Evolutionary conservation across 2,888 invertebrate species (phyloP).

Genomic region (Odontomyia ornata): DNA sequence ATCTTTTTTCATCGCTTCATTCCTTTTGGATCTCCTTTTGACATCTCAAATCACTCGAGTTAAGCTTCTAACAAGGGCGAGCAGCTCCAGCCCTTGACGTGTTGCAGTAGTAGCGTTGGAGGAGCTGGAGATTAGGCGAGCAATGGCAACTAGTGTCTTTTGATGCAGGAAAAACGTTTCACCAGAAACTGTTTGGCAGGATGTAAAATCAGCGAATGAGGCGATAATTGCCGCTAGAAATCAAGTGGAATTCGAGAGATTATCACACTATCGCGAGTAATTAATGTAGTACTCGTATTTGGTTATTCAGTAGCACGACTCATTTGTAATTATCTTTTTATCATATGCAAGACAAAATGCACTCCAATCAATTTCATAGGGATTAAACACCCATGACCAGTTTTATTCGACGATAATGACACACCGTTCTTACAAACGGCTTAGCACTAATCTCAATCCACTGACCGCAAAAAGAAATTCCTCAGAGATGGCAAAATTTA

Average conservation of each 20-base stretch:
- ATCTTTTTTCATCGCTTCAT: conserved; percentile 5
- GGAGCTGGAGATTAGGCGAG: not conserved
- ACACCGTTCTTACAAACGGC: too few relatives aligned
- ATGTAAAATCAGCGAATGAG: not conserved
- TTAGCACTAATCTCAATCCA: too few relatives aligned
- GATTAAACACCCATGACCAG: too few relatives aligned
- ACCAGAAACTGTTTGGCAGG: not conserved
- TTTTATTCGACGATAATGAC: too few relatives aligned
- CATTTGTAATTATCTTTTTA: too few relatives aligned
- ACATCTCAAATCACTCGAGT: conserved; percentile 30
- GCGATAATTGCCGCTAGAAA: not conserved
- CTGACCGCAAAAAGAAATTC: not conserved
- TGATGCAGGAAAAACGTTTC: not conserved
- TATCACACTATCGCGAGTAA: too few relatives aligned
- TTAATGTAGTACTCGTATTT: too few relatives aligned
- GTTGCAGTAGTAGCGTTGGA: not conserved
- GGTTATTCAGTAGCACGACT: too few relatives aligned
- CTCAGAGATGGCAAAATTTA: not conserved
- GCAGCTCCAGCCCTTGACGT: not conserved
- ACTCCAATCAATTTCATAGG: too few relatives aligned
- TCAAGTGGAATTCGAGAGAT: not conserved
- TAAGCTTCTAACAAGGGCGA: conserved; percentile 31
- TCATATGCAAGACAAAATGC: too few relatives aligned
- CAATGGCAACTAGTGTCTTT: conserved; percentile 22
- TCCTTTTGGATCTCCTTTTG: not conserved